Conservation (phyloP, 2,113 vertebrate genomes). For the Tetrao urogallus region DNA sequence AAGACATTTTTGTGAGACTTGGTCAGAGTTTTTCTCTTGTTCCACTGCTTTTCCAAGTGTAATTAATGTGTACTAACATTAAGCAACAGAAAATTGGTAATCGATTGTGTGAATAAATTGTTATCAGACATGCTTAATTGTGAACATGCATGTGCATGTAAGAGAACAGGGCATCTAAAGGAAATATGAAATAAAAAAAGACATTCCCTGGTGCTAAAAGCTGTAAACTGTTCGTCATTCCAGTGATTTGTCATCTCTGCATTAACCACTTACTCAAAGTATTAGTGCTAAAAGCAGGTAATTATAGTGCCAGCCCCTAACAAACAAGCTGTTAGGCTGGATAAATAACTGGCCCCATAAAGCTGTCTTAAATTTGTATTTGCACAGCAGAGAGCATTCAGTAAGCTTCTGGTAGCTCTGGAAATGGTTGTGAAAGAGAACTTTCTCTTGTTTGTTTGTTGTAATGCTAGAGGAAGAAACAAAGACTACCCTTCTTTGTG, state of each 20-base stretch:
- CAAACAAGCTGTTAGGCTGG: conserved; percentile 35
- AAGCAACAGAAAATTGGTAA: conserved; percentile 24
- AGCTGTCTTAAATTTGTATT: conserved; percentile 40
- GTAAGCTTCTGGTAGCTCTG: neutral
- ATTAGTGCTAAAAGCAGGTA: conserved; percentile 71
- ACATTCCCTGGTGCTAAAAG: conserved; percentile 41
- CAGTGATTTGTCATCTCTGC: conserved; percentile 61
- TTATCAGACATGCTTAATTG: conserved; percentile 52
- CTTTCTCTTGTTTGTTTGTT: neutral
- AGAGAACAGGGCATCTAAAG: conserved; percentile 29
- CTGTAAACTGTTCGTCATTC: conserved; percentile 43
- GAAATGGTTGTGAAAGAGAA: neutral
- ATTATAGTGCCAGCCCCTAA: conserved; percentile 35
- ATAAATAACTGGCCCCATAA: conserved; percentile 61
- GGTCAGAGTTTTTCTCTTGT: neutral
- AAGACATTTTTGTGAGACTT: neutral
- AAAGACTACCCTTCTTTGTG: neutral
- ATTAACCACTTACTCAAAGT: conserved; percentile 53
- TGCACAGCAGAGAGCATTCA: neutral
- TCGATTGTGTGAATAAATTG: conserved; percentile 46
- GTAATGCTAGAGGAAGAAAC: neutral
- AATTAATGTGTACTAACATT: neutral
- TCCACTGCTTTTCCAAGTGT: neutral
- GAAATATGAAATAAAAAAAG: conserved; percentile 58
- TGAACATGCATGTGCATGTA: conserved; percentile 9